Conservation (phyloP, 2,113 vertebrate species). For the Solenodon paradoxus region DNA sequence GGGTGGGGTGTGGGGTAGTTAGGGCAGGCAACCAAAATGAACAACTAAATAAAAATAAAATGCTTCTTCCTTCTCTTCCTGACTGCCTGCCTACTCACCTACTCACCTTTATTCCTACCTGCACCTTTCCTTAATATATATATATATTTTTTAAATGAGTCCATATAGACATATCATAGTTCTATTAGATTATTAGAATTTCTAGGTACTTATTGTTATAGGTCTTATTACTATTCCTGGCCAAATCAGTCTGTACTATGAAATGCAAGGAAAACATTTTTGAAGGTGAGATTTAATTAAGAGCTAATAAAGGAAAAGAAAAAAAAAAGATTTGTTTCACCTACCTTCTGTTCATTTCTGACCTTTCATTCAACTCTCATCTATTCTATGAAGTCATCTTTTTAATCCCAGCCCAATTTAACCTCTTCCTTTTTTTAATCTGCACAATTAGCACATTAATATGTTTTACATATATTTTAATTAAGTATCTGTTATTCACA, state of each 20-base stretch:
- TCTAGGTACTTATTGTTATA: not conserved
- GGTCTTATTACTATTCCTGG: not conserved
- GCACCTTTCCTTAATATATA: no score
- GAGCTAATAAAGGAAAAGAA: not conserved
- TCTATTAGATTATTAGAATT: not conserved
- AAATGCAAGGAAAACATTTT: not conserved
- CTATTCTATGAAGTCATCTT: not conserved
- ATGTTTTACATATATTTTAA: not conserved
- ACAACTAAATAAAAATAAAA: no score
- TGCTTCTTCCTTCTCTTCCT: no score
- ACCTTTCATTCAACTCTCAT: not conserved
- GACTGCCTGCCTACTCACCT: no score
- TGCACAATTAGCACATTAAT: slow-evolving; percentile 25
- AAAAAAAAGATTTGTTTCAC: not conserved
- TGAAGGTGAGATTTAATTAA: slow-evolving; percentile 21
- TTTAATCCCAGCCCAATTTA: not conserved
- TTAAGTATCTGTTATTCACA: not conserved
- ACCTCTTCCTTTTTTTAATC: not conserved
- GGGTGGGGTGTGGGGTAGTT: no score
- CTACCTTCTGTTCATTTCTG: not conserved
- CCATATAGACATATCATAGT: not conserved
- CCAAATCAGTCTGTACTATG: not conserved
- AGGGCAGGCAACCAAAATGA: no score
- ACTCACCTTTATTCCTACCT: no score
- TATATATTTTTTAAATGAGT: no score